Evolutionary conservation across 2,888 invertebrate genomes (phyloP).

Genomic region (Hydropsyche betteni): DNA sequence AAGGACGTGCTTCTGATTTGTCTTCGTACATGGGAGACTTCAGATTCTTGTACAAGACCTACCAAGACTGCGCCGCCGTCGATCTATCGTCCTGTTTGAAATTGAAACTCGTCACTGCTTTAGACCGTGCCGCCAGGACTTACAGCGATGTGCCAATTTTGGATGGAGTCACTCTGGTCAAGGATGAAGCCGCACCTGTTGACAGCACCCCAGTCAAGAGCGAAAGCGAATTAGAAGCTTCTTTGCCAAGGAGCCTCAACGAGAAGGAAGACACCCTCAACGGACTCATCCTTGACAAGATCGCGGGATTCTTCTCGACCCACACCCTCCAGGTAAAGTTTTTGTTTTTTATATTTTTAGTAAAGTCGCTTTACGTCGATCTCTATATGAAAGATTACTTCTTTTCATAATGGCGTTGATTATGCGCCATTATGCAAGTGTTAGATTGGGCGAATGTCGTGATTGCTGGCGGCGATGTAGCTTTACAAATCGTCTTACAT

Average conservation of each 20-base stretch:
- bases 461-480: no score
- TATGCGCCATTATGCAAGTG: no score
- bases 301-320: slow-evolving; percentile 78
- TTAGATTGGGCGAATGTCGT: no score
- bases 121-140: slow-evolving; percentile 76
- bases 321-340: slow-evolving; percentile 78
- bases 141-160: slow-evolving; percentile 71
- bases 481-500: no score
- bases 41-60: slow-evolving; percentile 78
- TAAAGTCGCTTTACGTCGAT: slow-evolving; percentile 18
- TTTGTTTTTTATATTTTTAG: slow-evolving; percentile 9
- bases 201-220: slow-evolving; percentile 58
- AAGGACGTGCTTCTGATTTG: slow-evolving; percentile 61
- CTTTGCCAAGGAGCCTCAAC: slow-evolving; percentile 76
- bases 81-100: slow-evolving; percentile 80
- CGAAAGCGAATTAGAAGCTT: slow-evolving; percentile 74
- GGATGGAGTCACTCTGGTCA: slow-evolving; percentile 80
- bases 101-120: slow-evolving; percentile 78
- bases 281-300: slow-evolving; percentile 77
- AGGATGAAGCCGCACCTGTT: slow-evolving; percentile 66
- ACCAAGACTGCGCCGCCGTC: slow-evolving; percentile 79
- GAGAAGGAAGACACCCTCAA: slow-evolving; percentile 78
- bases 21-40: slow-evolving; percentile 70
- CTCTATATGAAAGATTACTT: slow-evolving; percentile 17
- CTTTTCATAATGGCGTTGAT: background rate